Percentiles rank a stretch among this genome's conserved stretches.
Conservation (phyloP, 1,140 invertebrate genomes). For the Drosophila lini region DNA sequence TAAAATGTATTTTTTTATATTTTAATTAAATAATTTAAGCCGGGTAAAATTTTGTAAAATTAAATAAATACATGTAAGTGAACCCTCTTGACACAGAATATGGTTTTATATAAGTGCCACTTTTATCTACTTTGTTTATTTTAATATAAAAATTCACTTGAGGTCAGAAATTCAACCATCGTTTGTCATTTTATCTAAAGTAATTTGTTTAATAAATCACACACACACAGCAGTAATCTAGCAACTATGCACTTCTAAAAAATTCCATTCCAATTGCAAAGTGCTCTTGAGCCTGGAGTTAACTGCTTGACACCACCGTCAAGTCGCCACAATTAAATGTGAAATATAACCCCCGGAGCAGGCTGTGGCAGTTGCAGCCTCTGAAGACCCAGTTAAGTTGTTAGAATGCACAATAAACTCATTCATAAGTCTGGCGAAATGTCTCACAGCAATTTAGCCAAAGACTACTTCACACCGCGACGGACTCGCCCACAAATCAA, state of each 20-base stretch:
- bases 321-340: conserved; percentile 42
- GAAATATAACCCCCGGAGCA: conserved; percentile 25
- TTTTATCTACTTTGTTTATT: not conserved
- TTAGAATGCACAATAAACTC: conserved; percentile 51
- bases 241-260: conserved; percentile 20
- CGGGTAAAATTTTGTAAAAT: not conserved
- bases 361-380: conserved; percentile 24
- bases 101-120: not conserved
- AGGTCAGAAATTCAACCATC: not conserved
- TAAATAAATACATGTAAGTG: not conserved
- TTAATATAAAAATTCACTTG: not conserved
- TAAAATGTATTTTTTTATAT: not conserved
- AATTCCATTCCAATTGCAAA: conserved; percentile 14
- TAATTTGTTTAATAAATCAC: conserved; percentile 3
- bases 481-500: conserved; percentile 47
- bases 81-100: not conserved
- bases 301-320: conserved; percentile 31
- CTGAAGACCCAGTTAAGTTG: conserved; percentile 49
- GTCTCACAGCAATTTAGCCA: conserved; percentile 50
- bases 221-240: not conserved
- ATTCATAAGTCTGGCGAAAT: conserved; percentile 47
- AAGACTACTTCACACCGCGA: conserved; percentile 47
- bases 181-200: not conserved
- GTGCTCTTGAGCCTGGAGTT: conserved; percentile 12
- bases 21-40: not conserved